These are phyloP conservation scores for Berghia stephanieae DNA, from an alignment of 1,140 invertebrate genomes.

Conservation along the genomic window DNA sequence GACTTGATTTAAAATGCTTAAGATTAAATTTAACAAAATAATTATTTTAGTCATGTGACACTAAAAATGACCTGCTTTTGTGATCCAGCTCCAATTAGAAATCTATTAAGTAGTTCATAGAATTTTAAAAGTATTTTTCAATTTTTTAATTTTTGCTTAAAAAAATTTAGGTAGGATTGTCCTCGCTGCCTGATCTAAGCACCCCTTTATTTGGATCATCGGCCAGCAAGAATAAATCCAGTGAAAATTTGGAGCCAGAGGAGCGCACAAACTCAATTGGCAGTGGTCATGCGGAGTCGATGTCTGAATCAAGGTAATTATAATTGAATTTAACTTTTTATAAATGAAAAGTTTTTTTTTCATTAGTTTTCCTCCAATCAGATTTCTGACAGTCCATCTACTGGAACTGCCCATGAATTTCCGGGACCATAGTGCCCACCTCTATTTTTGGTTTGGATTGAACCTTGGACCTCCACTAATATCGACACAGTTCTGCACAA, in stretches of 20 bases:
- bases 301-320: slow-evolving; percentile 25
- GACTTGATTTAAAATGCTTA: not conserved
- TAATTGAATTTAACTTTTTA: not conserved
- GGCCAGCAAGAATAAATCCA: slow-evolving; percentile 29
- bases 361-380: slow-evolving; percentile 13
- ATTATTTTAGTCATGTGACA: not conserved
- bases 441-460: not conserved
- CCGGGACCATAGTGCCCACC: not conserved
- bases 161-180: slow-evolving; percentile 34
- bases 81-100: too few species aligned
- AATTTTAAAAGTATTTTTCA: not conserved
- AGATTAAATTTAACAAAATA: not conserved
- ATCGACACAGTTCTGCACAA: not conserved
- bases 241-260: slow-evolving; percentile 27
- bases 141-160: not conserved
- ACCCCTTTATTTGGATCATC: slow-evolving; percentile 43
- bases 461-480: not conserved
- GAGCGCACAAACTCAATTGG: not conserved
- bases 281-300: slow-evolving; percentile 28
- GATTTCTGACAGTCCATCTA: slow-evolving; percentile 12
- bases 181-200: slow-evolving; percentile 36
- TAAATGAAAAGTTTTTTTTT: not conserved
- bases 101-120: too few species aligned
- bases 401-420: slow-evolving; percentile 17
- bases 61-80: too few species aligned